Evolutionary conservation across 2,888 invertebrate genomes (phyloP), one percentile per base, ranked within the genome.

Genomic region (Xiphydria camelus): DNA sequence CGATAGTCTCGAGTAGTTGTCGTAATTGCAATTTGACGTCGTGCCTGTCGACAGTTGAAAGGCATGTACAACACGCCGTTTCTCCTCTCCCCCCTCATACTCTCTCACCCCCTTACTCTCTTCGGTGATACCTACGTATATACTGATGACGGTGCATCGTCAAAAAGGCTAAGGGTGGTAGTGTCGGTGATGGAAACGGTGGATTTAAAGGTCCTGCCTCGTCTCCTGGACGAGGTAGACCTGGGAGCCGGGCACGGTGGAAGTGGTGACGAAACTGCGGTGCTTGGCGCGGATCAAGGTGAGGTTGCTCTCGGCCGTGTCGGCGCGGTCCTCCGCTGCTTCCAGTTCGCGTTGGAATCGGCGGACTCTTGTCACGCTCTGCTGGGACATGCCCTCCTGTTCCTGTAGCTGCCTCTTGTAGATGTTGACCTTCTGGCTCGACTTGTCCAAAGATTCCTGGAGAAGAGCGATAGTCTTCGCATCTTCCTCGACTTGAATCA

Each of bases 301-400:
- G 77, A 96, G 84, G 79, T 91, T 94, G 83, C 90, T 91, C 81
- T 96, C 95, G 65, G 95, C 95, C 65, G 85, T 85, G 70, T 96
- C 95, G 67, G 95, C 95, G 66, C 96, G 91, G 78, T 95, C 95
- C 78, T 97, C 96, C 61, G 96, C 96, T 41, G 96, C 95, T 78
- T 97, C 96, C 76, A 97, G 80, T 80, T 97, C 96, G 70, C 96
- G 88, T 79, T 97, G 96, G 94, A 96, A 96, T 80, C 95, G 89
- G 78, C 96, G 93, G 64, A 95, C 95, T 76, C 96, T 86, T 76
- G 94, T 94, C 67, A 96, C 89, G 79, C 88, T 91, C 79, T 93
- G 93, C 78, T 87, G 87, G 64, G 93, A 93, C 78, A 92, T 82
- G 66, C 93, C 91, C 84, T 95, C 94, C 82, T 91, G 90, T 83